Evolutionary conservation across 2,113 vertebrate species (phyloP).

Genomic region (Cheirogaleus medius): DNA sequence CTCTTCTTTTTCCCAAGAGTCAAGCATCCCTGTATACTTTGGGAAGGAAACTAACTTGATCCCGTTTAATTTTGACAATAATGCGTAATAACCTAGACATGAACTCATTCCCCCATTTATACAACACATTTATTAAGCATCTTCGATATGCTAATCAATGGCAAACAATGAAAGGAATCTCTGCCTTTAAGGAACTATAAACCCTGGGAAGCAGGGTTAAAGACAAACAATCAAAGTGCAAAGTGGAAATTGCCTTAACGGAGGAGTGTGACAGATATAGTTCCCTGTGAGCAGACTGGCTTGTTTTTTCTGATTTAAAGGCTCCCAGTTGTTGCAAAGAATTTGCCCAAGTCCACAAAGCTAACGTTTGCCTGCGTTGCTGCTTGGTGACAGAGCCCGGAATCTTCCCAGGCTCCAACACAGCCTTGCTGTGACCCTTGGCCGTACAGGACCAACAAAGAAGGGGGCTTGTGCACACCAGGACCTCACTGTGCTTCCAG

Average conservation of each 20-base stretch:
- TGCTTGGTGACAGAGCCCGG: fast-evolving
- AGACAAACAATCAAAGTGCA: not conserved
- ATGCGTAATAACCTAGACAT: not conserved
- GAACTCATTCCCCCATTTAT: not conserved
- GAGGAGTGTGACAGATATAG: not conserved
- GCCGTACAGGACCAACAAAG: fast-evolving
- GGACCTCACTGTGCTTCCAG: not conserved
- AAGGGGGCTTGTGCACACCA: fast-evolving
- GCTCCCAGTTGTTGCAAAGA: not conserved
- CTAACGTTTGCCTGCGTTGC: not conserved
- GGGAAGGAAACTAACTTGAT: not conserved
- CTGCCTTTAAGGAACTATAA: not conserved
- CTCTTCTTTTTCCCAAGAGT: not conserved
- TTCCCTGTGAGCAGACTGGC: not conserved
- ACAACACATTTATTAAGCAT: not conserved
- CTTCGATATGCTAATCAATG: not conserved
- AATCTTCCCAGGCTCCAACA: no score
- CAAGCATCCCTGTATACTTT: not conserved
- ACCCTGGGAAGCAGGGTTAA: not conserved
- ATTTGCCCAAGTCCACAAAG: not conserved
- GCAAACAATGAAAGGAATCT: not conserved
- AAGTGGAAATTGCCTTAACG: not conserved
- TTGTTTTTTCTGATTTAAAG: not conserved
- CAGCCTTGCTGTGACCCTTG: not conserved
- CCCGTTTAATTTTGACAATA: not conserved